These are phyloP conservation scores for Invenusta paracnida DNA, from an alignment of 2,888 invertebrate genomes.

Conservation along the genomic window DNA sequence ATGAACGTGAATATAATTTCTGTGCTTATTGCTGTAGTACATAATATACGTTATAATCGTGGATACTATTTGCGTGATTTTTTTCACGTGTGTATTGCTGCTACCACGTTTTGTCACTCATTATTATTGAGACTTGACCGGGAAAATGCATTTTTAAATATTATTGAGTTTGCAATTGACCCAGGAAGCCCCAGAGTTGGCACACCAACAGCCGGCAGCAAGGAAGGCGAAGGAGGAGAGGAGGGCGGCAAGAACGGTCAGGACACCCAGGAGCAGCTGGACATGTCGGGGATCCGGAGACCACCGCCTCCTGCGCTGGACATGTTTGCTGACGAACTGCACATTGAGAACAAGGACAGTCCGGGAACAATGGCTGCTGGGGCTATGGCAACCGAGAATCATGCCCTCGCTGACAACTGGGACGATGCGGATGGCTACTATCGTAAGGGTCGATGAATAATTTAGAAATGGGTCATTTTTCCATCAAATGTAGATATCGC, in stretches of 20 bases:
- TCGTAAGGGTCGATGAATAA: conserved; percentile 62
- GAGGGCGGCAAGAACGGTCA: too few relatives aligned
- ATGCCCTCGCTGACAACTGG: conserved; percentile 94
- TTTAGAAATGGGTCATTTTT: background rate
- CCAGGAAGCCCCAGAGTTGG: background rate
- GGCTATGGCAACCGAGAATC: conserved; percentile 68
- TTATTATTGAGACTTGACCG: too few relatives aligned
- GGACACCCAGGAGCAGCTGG: too few relatives aligned
- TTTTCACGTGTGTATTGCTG: too few relatives aligned
- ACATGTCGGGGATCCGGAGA: background rate
- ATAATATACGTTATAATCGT: too few relatives aligned
- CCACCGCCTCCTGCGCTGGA: conserved; percentile 17
- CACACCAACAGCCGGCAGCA: background rate
- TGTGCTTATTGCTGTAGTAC: too few relatives aligned
- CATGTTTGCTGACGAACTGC: conserved; percentile 43
- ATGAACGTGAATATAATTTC: too few relatives aligned
- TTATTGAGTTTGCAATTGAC: background rate
- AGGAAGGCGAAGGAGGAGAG: too few relatives aligned
- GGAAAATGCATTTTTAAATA: too few relatives aligned
- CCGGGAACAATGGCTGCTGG: conserved; percentile 38
- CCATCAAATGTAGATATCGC: too few relatives aligned
- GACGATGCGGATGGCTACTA: conserved; percentile 99
- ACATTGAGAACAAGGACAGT: conserved; percentile 32
- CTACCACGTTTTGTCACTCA: too few relatives aligned
- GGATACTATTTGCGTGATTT: too few relatives aligned